Evolutionary conservation across 2,888 invertebrate species (phyloP).

Genomic region (Erebia aethiops): DNA sequence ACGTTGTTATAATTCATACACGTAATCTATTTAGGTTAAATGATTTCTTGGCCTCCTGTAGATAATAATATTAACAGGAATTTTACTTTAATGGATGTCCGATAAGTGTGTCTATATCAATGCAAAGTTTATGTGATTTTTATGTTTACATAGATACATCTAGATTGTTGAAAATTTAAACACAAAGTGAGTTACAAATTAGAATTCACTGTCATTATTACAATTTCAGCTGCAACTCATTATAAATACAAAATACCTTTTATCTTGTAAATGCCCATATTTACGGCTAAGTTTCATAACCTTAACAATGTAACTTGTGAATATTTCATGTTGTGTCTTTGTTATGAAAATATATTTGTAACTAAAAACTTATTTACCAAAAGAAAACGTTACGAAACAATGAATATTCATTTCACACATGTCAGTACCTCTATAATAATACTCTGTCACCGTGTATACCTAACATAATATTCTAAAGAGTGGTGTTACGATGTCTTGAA

Average conservation of each 20-base stretch:
- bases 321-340: slow-evolving; percentile 71
- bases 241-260: slow-evolving; percentile 51
- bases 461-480: slow-evolving; percentile 10
- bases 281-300: slow-evolving; percentile 68
- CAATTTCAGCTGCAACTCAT: slow-evolving; percentile 44
- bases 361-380: slow-evolving; percentile 62
- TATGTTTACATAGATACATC: neutral
- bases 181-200: neutral
- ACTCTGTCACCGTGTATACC: slow-evolving; percentile 13
- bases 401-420: slow-evolving; percentile 61
- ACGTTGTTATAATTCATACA: neutral
- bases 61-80: too few relatives aligned
- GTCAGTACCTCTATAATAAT: slow-evolving; percentile 5
- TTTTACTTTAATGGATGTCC: neutral
- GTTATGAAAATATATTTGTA: slow-evolving; percentile 55
- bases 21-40: too few relatives aligned
- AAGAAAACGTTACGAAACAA: slow-evolving; percentile 55
- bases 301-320: slow-evolving; percentile 67
- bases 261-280: slow-evolving; percentile 70
- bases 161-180: neutral
- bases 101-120: neutral
- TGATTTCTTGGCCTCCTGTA: too few relatives aligned
- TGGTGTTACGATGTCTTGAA: slow-evolving; percentile 14
- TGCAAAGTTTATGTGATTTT: neutral
- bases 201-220: slow-evolving; percentile 1